A percentile compares a stretch with the other conserved stretches of the same genome.
phyloP scores from a whole-genome alignment of 2,113 vertebrate genomes.

The Heterotis niloticus region DNA sequence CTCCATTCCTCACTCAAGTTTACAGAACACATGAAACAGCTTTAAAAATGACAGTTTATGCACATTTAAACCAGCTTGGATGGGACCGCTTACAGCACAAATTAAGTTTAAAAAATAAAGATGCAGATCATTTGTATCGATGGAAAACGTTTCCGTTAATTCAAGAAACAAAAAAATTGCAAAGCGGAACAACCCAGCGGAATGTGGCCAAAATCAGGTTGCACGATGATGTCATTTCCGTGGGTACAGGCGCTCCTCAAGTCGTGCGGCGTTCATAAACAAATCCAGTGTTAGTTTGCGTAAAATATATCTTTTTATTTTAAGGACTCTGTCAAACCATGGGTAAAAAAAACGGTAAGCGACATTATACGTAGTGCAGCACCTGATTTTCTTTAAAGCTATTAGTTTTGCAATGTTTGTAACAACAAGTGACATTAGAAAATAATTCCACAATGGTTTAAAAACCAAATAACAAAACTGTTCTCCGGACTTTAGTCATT shows the following conservation, averaged over 20 bases:
- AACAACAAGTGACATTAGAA: slow-evolving; percentile 73
- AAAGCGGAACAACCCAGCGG: neutral
- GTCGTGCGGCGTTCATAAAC: slow-evolving; percentile 20
- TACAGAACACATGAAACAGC: neutral
- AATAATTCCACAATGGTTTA: slow-evolving; percentile 47
- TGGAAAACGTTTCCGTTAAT: slow-evolving; percentile 1
- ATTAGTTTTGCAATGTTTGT: slow-evolving; percentile 17
- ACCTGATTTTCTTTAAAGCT: slow-evolving; percentile 26
- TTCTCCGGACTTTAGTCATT: slow-evolving; percentile 30
- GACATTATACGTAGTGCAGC: slow-evolving; percentile 53
- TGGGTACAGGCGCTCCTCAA: slow-evolving; percentile 24
- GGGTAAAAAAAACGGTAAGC: slow-evolving; percentile 40
- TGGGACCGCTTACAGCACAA: slow-evolving; percentile 10
- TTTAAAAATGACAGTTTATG: slow-evolving; percentile 4
- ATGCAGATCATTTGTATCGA: neutral
- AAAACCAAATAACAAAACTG: slow-evolving; percentile 50
- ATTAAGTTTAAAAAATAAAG: slow-evolving; percentile 25
- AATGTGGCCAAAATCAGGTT: slow-evolving; percentile 21
- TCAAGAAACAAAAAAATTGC: neutral
- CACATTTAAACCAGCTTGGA: neutral
- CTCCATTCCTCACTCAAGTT: neutral
- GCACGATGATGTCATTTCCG: slow-evolving; percentile 38
- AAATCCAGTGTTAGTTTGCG: slow-evolving; percentile 38
- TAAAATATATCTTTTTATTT: slow-evolving; percentile 29
- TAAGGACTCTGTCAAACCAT: slow-evolving; percentile 35